Base-by-base conservation (phyloP, 92 coral and sea anemone genomes). In the Scolanthus callimorphus region DNA sequence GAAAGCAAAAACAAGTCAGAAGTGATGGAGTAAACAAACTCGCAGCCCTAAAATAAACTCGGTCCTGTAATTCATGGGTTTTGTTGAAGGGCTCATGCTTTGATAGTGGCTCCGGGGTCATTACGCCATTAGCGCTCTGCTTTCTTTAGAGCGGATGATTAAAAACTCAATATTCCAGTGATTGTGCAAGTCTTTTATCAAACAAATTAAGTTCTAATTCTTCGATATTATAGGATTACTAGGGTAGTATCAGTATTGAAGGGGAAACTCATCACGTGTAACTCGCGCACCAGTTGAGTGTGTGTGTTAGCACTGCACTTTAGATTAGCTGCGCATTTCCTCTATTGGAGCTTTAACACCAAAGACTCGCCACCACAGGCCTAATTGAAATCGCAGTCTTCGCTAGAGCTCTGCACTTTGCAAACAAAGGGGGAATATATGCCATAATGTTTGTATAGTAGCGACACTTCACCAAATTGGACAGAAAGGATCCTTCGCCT, bases 1-100 rank as follows among this genome's bases (percentile, higher is more conserved):
- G 71, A 73, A 37, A 64, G 44, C 80, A 56, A 57, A 73, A 63
- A 54, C 80, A 64, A 29, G 47, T 53, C 55, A 27, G 17, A 54
- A 41, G 62, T 63, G 61, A 73, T 73, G 65, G 80, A 30, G 61
- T 73, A 73, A 73, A 73, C 80, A 73, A 69, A 49, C 73, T 62
- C 59, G 57, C 73, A 62, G 55, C 44, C 54, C 47, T 55, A 73
- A 73, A 73, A 73, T 63, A 37, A n/a, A n/a, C n/a, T n/a, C n/a
- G n/a, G n/a, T n/a, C n/a, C n/a, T n/a, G n/a, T n/a, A n/a, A n/a
- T n/a, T n/a, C n/a, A 31, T 31, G 39, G 49, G 3, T 29, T 39
- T 73, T 55, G 55, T 62, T 26, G 30, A 46, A 46, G 8, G 52
- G 52, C 23, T 19, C 4, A 19, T 46, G 52, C 22, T 46, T 11